Evolutionary conservation across 2,888 invertebrate genomes (phyloP).

Genomic region (Spisula subtruncata): DNA sequence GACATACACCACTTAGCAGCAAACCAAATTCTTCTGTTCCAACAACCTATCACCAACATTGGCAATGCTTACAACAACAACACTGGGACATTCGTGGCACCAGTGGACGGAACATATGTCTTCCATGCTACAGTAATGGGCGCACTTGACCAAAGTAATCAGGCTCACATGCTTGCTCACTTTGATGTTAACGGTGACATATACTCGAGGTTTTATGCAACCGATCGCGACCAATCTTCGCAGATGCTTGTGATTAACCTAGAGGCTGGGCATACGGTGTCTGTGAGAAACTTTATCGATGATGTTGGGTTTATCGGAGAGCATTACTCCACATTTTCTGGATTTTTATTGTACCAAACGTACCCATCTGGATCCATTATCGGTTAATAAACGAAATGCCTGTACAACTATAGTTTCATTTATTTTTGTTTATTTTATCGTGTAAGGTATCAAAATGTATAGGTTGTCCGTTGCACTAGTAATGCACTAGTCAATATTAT

Average conservation of each 20-base stretch:
- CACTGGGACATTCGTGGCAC: too few relatives aligned
- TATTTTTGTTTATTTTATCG: too few relatives aligned
- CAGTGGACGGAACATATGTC: not conserved
- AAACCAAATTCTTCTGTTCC: not conserved
- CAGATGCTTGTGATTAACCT: slow-evolving; percentile 17
- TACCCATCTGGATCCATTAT: too few relatives aligned
- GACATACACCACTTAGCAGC: not conserved
- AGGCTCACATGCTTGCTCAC: not conserved
- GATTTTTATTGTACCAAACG: too few relatives aligned
- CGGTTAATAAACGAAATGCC: too few relatives aligned
- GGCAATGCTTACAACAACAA: not conserved
- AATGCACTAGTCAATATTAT: too few relatives aligned
- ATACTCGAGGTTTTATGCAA: not conserved
- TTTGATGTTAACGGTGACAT: slow-evolving; percentile 10
- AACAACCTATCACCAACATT: not conserved
- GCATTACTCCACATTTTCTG: too few relatives aligned
- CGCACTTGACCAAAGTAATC: not conserved
- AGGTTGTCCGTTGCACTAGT: too few relatives aligned
- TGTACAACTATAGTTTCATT: too few relatives aligned
- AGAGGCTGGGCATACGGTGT: not conserved
- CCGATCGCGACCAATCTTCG: not conserved
- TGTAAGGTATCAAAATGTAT: too few relatives aligned
- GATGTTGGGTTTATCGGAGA: not conserved
- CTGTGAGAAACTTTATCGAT: not conserved
- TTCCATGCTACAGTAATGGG: slow-evolving; percentile 16